Evolutionary conservation across 2,113 vertebrate species (phyloP), one percentile per base, ranked within the genome.

Genomic region (Cephalopholis sonnerati): DNA sequence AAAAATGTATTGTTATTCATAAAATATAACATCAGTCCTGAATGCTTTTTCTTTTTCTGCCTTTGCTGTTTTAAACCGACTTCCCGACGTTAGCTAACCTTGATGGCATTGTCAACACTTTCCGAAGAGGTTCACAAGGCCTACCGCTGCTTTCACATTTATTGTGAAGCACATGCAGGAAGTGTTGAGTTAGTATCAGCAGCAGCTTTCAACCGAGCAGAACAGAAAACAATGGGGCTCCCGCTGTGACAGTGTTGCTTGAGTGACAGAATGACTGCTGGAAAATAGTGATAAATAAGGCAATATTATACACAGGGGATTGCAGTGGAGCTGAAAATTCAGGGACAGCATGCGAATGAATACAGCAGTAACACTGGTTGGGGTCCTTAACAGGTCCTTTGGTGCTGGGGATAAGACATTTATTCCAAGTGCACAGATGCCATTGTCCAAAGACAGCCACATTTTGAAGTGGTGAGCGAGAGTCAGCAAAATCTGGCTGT

Each of bases 281-380:
- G 65, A 82, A 89, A 88, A 88, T 77, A 83, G 68, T 78, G 79
- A 89, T 84, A 81, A 82, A 82, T 87, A 82, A 74, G 65, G 54
- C 55, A 29, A 24, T 81, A 80, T 83, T 81, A 81, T 67, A 78
- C 51, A 85, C 54, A 57, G 27, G 16, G 61, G 50, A 36, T 29
- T 77, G 63, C 61, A 41, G 25, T 69, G 58, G 25, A 81, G 68
- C 55, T 71, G 64, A 72, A 81, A 61, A 79, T 76, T 53, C 64
- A 69, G 55, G 79, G 27, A 59, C 50, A 39, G 62, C 24, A 27
- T 71, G 53, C 72, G 46, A 74, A 79, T 69, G 50, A 76, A 59
- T 44, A 25, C 27, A 20, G 51, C 17, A 68, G 63, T 74, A 77
- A 82, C 25, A 65, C 50, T 48, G 64, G 48, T 64, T 57, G 53